These are phyloP conservation scores for Palythoa heliodiscus DNA, from an alignment of 92 coral and sea anemone genomes.

Conservation along the genomic window DNA sequence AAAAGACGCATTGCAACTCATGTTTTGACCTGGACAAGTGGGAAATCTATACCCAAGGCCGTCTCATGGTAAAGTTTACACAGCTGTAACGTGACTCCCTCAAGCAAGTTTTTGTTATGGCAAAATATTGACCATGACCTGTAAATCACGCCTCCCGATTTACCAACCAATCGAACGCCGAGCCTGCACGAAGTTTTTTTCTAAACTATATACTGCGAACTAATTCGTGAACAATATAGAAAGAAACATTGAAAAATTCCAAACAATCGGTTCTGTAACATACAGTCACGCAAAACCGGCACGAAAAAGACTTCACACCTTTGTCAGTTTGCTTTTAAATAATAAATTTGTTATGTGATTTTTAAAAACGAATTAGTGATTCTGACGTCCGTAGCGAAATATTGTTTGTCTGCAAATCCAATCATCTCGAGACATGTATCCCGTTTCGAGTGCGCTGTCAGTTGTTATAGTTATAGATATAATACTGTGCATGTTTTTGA, in stretches of 20 bases:
- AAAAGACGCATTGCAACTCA: constrained; percentile 66
- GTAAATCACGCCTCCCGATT: background rate
- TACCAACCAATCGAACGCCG: background rate
- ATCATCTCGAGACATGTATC: no score
- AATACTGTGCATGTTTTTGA: no score
- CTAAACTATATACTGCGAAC: background rate
- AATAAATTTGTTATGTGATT: no score
- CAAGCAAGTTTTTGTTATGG: constrained; percentile 3
- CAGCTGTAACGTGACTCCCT: constrained; percentile 12
- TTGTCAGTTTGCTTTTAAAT: no score
- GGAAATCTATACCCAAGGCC: background rate
- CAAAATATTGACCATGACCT: constrained; percentile 24
- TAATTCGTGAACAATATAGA: background rate
- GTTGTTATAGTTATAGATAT: no score
- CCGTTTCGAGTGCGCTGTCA: no score
- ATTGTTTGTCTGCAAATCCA: no score
- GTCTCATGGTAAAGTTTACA: background rate
- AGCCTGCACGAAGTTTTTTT: background rate
- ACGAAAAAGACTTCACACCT: background rate
- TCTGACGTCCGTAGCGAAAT: no score
- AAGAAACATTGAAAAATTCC: background rate
- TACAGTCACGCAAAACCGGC: background rate
- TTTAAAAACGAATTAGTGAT: no score
- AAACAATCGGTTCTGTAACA: no score
- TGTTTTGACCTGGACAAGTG: background rate